Evolutionary conservation across 1,140 invertebrate genomes (phyloP).

Genomic region (Drosophila parabipectinata): DNA sequence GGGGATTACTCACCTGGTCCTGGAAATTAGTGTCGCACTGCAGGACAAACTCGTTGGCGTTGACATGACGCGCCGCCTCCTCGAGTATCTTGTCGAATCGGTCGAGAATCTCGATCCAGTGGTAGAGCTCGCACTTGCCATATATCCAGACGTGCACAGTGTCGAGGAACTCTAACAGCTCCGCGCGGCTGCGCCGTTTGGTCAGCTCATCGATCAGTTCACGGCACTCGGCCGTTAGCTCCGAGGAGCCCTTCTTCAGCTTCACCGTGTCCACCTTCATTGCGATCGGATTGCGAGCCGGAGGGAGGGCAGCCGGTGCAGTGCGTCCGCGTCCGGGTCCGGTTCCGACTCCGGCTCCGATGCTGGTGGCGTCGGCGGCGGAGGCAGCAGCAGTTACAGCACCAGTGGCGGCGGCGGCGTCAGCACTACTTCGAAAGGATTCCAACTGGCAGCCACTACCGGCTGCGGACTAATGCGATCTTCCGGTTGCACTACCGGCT

Average conservation of each 20-base stretch:
- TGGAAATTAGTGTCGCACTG: constrained; percentile 90
- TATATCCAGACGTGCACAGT: constrained; percentile 94
- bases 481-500: too few relatives aligned
- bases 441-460: too few relatives aligned
- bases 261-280: constrained; percentile 96
- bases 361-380: constrained; percentile 8
- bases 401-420: background rate
- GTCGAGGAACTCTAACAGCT: constrained; percentile 90
- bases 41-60: constrained; percentile 90
- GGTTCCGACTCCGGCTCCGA: background rate
- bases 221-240: constrained; percentile 94
- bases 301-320: constrained; percentile 25
- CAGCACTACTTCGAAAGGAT: too few relatives aligned
- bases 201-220: constrained; percentile 91
- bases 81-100: constrained; percentile 93
- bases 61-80: constrained; percentile 88
- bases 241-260: constrained; percentile 94
- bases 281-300: background rate
- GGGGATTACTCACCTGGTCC: constrained; percentile 84
- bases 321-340: constrained; percentile 17
- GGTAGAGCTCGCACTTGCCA: constrained; percentile 95
- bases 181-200: constrained; percentile 87
- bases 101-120: constrained; percentile 95
- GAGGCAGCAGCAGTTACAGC: background rate
- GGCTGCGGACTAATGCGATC: too few relatives aligned